Base-by-base conservation (phyloP, 1,140 invertebrate genomes). In the Maconellicoccus hirsutus region DNA sequence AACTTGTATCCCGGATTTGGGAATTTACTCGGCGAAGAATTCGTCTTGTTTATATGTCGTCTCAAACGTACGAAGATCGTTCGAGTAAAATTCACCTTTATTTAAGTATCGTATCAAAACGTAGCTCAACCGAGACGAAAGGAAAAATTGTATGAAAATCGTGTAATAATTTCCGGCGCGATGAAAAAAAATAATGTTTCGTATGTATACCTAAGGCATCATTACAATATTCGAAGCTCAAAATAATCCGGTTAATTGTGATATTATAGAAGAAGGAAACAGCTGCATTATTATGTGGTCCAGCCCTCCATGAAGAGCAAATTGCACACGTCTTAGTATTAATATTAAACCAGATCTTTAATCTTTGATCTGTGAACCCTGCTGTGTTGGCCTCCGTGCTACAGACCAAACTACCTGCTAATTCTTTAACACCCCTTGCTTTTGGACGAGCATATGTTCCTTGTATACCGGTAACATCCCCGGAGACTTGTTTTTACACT, bases 181-280 rank as follows among this genome's bases (percentile, higher is more conserved):
- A 6, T 33, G 12, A 33, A 52, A 16, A 3, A 14, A 52, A 52
- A 52, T 16, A 52, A 2, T 8, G n/a, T 19, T 52, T 52, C 10
- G 42, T 19, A 3, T 14, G 42, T 52, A 52, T 19, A 38, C 33
- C 6, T 38, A 52, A 14, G 42, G 12, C 29, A 33, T 33, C 29
- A 33, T 33, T 33, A 33, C 29, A 12, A 33, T 33, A 33, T 33
- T 33, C 42, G 42, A 52, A 52, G n/a, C 29, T 33, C n/a, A 16
- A 52, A 52, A 52, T 52, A 52, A 52, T 52, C 42, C 42, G 42
- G 42, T 52, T 52, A 52, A 52, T 52, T 52, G 42, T 52, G 42
- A 52, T 52, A 52, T 16, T 14, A 52, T 14, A 19, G 42, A 19
- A 52, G n/a, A 14, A 19, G 42, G 42, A 52, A 52, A 19, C 42